Evolutionary conservation across 2,113 vertebrate species (phyloP), one percentile per base, ranked within the genome.

Genomic region (Perognathus longimembris): DNA sequence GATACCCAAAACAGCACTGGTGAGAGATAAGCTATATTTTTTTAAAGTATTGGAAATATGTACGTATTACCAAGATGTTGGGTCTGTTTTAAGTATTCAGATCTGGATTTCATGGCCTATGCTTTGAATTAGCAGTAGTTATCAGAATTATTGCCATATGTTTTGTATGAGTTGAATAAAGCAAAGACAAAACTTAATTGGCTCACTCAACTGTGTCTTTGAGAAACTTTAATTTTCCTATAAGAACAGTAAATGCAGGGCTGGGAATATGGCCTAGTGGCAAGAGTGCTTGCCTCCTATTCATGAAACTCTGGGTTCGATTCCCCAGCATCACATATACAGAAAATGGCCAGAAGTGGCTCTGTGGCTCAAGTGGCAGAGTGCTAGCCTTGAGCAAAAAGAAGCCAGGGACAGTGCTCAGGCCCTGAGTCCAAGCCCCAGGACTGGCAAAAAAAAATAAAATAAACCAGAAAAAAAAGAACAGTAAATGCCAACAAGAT

Each of bases 211-310:
- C 85, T 57, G n/a, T 91, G 36, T 84, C 85, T 85, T 89, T 92
- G 42, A 90, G 83, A 93, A 70, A 71, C 78, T 86, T 74, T 93
- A 61, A 92, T 94, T 94, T 94, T 92, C 45, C 76, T 90, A 9
- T 73, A 84, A 77, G 90, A 96, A 83, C 30, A 81, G 89, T 69
- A 94, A 88, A 93, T 93, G 91, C 76, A n/a, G n/a, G n/a, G n/a
- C n/a, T n/a, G n/a, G n/a, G n/a, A n/a, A n/a, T n/a, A n/a, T n/a
- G n/a, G n/a, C n/a, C n/a, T n/a, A n/a, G n/a, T n/a, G n/a, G n/a
- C n/a, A n/a, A n/a, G n/a, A n/a, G n/a, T n/a, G n/a, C n/a, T n/a
- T n/a, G n/a, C n/a, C n/a, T n/a, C n/a, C n/a, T n/a, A n/a, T n/a
- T n/a, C n/a, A n/a, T n/a, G n/a, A n/a, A n/a, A n/a, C n/a, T n/a